These are phyloP conservation scores for Siniperca chuatsi DNA, from an alignment of 2,113 vertebrate species.

Conservation along the genomic window DNA sequence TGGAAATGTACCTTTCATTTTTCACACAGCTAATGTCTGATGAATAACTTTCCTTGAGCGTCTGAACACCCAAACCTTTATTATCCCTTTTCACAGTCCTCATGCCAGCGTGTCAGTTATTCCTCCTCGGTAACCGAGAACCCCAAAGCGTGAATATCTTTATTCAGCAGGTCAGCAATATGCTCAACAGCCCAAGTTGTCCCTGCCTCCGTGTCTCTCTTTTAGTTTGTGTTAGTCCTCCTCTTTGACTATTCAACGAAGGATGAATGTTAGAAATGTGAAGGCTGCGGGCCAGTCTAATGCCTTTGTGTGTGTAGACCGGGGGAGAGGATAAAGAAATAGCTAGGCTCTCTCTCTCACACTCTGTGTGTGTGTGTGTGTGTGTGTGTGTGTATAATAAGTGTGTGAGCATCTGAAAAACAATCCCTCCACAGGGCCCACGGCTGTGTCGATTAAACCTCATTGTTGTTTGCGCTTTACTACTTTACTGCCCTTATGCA, in stretches of 20 bases:
- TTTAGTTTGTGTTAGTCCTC: conserved; percentile 30
- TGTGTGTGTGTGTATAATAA: conserved; percentile 22
- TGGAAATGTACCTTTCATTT: not conserved
- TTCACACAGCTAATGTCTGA: not conserved
- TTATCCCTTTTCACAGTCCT: not conserved
- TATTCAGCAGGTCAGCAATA: conserved; percentile 53
- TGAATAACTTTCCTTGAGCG: not conserved
- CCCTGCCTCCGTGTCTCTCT: conserved; percentile 17
- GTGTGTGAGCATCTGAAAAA: conserved; percentile 44
- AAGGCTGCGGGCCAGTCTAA: conserved; percentile 53
- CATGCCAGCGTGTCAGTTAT: not conserved
- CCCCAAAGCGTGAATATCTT: conserved; percentile 36
- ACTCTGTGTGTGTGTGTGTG: conserved; percentile 26
- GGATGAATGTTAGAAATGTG: conserved; percentile 65
- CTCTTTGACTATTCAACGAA: conserved; percentile 56
- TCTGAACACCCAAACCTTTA: not conserved
- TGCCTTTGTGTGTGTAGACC: conserved; percentile 64
- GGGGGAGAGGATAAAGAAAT: conserved; percentile 60
- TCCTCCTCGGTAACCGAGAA: conserved; percentile 5
- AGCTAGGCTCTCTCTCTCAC: conserved; percentile 8
- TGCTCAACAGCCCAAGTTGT: conserved; percentile 23
- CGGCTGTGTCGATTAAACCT: conserved; percentile 90
- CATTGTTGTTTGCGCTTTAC: conserved; percentile 91
- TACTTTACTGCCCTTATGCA: conserved; percentile 82
- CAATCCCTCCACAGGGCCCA: conserved; percentile 83